Evolutionary conservation across 1,140 invertebrate species (phyloP), one percentile per base, ranked within the genome.

Genomic region (Anoplolepis gracilipes): DNA sequence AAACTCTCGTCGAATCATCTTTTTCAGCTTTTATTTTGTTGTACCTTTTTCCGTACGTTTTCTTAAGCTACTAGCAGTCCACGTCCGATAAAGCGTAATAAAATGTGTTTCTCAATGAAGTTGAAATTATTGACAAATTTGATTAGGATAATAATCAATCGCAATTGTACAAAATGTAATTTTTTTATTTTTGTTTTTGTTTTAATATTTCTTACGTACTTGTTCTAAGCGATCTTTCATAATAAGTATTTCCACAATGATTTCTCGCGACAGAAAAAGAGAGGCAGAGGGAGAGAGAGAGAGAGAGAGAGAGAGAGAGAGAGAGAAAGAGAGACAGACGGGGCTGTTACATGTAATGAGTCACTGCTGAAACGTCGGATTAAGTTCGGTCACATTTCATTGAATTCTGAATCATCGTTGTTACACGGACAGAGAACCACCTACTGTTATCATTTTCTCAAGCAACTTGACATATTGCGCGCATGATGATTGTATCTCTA

Each of bases 381-480:
- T 70, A 19, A 39, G 30, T 81, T 82, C 64, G 75, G 25, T 57
- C 11, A 22, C 84, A 76, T 89, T 90, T 91, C 89, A 85, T 75
- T 73, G 90, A 90, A 90, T 67, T 70, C 67, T 91, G 90, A 91
- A 28, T 91, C 90, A 90, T 82, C 42, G 1, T 3, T 53, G 30
- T 69, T 46, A 46, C 49, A 73, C 85, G 3, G 7, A 36, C n/a
- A 53, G 53, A 33, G 62, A 42, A 46, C 1, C 13, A 33, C 33
- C 30, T 19, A 16, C 22, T 39, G 49, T 59, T 78, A 88, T 87
- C 73, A 59, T 61, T 25, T n/a, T 7, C 22, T 75, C 77, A 3
- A 10, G 22, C 16, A 42, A 22, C 39, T 55, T 72, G 57, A 67
- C 87, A 30, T 8, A 46, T 46, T 46, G 46, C 28, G 11, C 28